Evolutionary conservation across 2,888 invertebrate genomes (phyloP), one percentile per base, ranked within the genome.

Genomic region (Argyresthia goedartella): DNA sequence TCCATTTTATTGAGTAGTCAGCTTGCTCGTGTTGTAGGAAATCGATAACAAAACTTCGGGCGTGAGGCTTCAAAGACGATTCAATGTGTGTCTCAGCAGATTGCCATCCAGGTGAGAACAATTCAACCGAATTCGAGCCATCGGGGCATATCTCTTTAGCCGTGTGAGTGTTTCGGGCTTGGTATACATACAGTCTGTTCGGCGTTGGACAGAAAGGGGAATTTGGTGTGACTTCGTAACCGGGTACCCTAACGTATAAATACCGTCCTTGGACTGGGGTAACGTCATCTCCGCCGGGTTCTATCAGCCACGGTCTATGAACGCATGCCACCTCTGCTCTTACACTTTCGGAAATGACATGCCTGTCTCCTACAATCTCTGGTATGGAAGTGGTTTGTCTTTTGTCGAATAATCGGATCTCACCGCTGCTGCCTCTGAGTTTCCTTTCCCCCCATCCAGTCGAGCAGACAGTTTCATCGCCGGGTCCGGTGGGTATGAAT

Each of bases 231-330:
- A 91, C 76, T 71, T 90, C 86, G 62, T 88, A 90, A 0, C 93
- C 93, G 53, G 89, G 90, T 11, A 93, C 84, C 72, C 91, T 91
- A 8, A 94, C 76, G 63, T 92, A 93, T 43, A 94, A 82, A 67
- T 91, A 93, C 68, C 92, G 89, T 53, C 91, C 90, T 64, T 81
- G 85, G 4, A 81, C 69, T 1, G 81, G 80, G 49, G 88, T 82
- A 1, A 90, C 85, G 59, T 92, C 91, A 60, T 92, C 91, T 56
- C 93, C 91, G 54, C 92, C 91, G 0, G 93, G 93, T 67, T 93
- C 93, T 53, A 94, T 91, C 1, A 93, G 76, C 93, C 93, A 94
- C 1, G 93, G 93, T 65, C 92, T 90, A 64, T 92, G 91, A 34
- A 91, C 89, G 69, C 93, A 93, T 25, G 88, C 87, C 36, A 89